phyloP scores from a whole-genome alignment of 2,797 vertebrate species.

The Scomberomorus guttatus region DNA sequence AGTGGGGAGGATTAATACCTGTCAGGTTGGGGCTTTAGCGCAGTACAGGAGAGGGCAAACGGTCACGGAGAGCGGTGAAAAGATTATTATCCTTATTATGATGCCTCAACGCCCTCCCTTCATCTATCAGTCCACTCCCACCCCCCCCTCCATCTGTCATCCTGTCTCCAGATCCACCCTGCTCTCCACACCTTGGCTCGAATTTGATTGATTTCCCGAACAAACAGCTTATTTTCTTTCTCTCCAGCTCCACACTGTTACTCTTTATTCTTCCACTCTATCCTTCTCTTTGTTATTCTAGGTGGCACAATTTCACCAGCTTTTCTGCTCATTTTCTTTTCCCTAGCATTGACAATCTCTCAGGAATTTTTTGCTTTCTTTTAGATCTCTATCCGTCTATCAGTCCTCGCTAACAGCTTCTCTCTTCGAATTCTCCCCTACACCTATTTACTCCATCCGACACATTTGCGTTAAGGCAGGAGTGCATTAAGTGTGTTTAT shows the following conservation, averaged over 20 bases:
- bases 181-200: constrained; percentile 50
- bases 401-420: constrained; percentile 6
- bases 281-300: constrained; percentile 29
- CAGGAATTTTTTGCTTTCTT: constrained; percentile 1
- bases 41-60: constrained; percentile 74
- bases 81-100: constrained; percentile 77
- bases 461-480: constrained; percentile 11
- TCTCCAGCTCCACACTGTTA: constrained; percentile 13
- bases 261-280: constrained; percentile 27
- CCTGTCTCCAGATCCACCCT: constrained; percentile 47
- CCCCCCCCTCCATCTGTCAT: constrained; percentile 52
- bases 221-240: constrained; percentile 60
- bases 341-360: background rate
- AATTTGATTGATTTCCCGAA: constrained; percentile 60
- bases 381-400: background rate
- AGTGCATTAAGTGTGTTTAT: background rate
- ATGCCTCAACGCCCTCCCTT: constrained; percentile 50
- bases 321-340: background rate
- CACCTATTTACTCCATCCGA: constrained; percentile 8
- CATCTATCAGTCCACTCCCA: constrained; percentile 69
- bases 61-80: constrained; percentile 70
- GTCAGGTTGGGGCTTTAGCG: constrained; percentile 64
- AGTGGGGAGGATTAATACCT: constrained; percentile 69
- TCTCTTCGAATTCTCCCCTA: background rate
- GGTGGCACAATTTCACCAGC: constrained; percentile 11